A percentile compares a stretch with the other conserved stretches of the same genome.
Evolutionary conservation across 2,888 invertebrate genomes (phyloP).

Genomic region (Hedya salicella): DNA sequence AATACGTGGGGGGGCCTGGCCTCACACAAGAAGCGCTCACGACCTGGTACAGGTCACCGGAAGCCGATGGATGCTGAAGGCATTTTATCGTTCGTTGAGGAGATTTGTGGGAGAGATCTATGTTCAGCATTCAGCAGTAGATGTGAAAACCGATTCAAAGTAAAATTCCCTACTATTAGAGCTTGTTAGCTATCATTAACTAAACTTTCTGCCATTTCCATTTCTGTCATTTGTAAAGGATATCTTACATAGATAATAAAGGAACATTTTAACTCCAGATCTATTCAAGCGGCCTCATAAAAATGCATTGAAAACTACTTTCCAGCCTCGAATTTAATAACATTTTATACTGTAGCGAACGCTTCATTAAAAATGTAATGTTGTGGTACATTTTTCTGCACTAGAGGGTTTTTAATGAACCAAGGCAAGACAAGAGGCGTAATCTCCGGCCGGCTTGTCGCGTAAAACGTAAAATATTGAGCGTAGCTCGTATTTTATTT

Average conservation of each 20-base stretch:
- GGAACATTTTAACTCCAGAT: neutral
- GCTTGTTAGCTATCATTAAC: too few relatives aligned
- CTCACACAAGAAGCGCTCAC: too few relatives aligned
- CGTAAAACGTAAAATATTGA: slow-evolving; percentile 24
- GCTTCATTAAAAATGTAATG: slow-evolving; percentile 54
- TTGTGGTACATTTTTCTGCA: slow-evolving; percentile 51
- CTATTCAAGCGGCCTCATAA: slow-evolving; percentile 12
- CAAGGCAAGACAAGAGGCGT: slow-evolving; percentile 48
- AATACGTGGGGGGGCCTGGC: too few relatives aligned
- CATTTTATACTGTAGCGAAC: slow-evolving; percentile 38
- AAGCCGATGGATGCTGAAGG: too few relatives aligned
- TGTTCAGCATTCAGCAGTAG: too few relatives aligned
- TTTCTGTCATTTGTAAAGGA: too few relatives aligned
- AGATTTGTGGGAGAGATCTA: too few relatives aligned
- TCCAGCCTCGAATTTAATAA: slow-evolving; percentile 16
- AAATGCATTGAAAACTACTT: slow-evolving; percentile 34
- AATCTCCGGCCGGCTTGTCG: slow-evolving; percentile 41
- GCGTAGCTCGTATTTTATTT: slow-evolving; percentile 14
- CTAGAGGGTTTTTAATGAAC: slow-evolving; percentile 52
- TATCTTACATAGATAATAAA: neutral
- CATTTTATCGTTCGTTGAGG: too few relatives aligned
- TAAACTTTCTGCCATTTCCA: too few relatives aligned
- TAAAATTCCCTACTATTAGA: too few relatives aligned
- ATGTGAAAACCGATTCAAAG: too few relatives aligned
- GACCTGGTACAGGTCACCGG: too few relatives aligned